Evolutionary conservation across 2,888 invertebrate genomes (phyloP).

Genomic region (Gastracanthus pulcherrimus): DNA sequence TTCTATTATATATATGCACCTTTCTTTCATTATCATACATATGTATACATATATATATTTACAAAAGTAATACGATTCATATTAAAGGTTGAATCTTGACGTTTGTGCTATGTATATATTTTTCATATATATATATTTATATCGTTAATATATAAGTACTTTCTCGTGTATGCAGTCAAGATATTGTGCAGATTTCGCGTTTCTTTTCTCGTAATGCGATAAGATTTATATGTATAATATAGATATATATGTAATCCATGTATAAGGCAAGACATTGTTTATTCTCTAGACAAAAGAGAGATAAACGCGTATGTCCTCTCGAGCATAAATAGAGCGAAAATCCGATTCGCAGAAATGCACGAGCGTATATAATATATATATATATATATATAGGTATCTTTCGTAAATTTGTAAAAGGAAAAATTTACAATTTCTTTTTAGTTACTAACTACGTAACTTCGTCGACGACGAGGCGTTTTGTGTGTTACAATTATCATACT

Average conservation of each 20-base stretch:
- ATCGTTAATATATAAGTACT: slow-evolving; percentile 54
- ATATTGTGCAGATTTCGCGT: slow-evolving; percentile 52
- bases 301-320: slow-evolving; percentile 4
- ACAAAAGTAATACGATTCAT: slow-evolving; percentile 51
- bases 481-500: background rate
- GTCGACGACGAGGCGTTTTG: background rate
- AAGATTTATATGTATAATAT: slow-evolving; percentile 22
- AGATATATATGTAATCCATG: slow-evolving; percentile 29
- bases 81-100: slow-evolving; percentile 35
- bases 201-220: background rate
- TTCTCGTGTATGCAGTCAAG: slow-evolving; percentile 56
- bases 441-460: background rate
- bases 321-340: background rate
- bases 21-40: slow-evolving; percentile 25
- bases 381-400: background rate
- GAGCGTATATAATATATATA: background rate
- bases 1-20: slow-evolving; percentile 21
- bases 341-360: slow-evolving; percentile 21
- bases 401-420: background rate
- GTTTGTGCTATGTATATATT: slow-evolving; percentile 46
- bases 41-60: slow-evolving; percentile 37
- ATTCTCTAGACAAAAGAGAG: background rate
- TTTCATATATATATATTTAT: slow-evolving; percentile 16
- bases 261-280: slow-evolving; percentile 54
- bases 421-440: background rate